phyloP scores from a whole-genome alignment of 2,797 vertebrate genomes.

The Crocodylus rhombifer region DNA sequence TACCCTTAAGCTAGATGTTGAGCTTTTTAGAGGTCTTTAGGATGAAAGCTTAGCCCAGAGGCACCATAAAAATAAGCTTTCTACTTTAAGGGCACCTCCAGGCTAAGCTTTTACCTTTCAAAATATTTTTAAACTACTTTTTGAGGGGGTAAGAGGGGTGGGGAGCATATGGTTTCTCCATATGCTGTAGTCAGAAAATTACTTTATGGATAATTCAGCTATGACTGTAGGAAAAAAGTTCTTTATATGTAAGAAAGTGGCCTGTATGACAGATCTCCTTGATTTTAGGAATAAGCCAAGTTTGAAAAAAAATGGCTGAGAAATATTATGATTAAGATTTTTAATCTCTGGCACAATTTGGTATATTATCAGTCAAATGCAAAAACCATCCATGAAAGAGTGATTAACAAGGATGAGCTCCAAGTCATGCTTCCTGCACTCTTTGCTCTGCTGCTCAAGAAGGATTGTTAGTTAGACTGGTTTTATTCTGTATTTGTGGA shows the following conservation, averaged over 20 bases:
- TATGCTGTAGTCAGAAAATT: rapidly evolving
- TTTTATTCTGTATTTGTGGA: no score
- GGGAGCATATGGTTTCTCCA: neutral
- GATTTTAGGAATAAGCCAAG: neutral
- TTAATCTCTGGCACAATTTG: rapidly evolving
- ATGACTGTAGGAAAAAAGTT: neutral
- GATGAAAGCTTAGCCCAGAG: neutral
- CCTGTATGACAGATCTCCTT: neutral
- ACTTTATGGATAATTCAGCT: neutral
- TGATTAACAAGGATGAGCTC: neutral
- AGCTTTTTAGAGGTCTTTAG: conserved; percentile 1
- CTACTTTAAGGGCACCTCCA: neutral
- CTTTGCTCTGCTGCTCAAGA: no score
- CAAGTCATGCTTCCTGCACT: rapidly evolving
- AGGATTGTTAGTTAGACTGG: no score
- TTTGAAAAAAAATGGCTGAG: neutral
- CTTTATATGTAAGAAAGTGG: no score
- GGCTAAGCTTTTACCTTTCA: conserved; percentile 1
- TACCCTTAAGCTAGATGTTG: neutral
- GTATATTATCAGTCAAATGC: rapidly evolving
- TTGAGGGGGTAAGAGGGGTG: neutral
- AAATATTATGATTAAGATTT: neutral
- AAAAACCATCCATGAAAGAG: rapidly evolving
- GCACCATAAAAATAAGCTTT: neutral
- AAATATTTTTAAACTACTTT: neutral